Percentiles rank a stretch among this genome's conserved stretches.
These are phyloP conservation scores for Herpetotheres cachinnans DNA, from an alignment of 2,113 vertebrate genomes.

Conservation along the genomic window DNA sequence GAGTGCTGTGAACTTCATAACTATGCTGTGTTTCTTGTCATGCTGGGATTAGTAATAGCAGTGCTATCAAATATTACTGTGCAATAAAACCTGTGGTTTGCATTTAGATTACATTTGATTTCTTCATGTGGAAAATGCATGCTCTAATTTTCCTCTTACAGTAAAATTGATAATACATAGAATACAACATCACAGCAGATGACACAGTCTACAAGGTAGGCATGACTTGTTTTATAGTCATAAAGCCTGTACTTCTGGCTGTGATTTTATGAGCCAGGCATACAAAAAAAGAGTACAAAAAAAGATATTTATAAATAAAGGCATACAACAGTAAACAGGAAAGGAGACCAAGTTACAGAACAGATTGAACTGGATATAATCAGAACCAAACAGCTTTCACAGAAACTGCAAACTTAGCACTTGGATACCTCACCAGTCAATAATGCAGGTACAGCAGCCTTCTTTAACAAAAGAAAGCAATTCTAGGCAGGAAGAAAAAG, in stretches of 20 bases:
- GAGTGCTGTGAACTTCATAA: constrained; percentile 32
- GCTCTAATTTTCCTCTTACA: constrained; percentile 68
- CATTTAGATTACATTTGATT: constrained; percentile 72
- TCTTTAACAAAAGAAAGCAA: constrained; percentile 57
- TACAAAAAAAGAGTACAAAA: constrained; percentile 14
- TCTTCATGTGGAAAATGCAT: constrained; percentile 64
- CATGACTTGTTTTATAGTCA: constrained; percentile 54
- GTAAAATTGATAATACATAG: constrained; percentile 68
- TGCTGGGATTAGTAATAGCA: constrained; percentile 66
- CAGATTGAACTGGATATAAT: constrained; percentile 45
- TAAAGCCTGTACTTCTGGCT: constrained; percentile 26
- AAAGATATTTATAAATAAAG: constrained; percentile 34
- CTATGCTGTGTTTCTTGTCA: constrained; percentile 54
- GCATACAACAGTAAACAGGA: constrained; percentile 28
- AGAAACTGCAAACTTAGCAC: constrained; percentile 48
- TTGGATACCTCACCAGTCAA: constrained; percentile 30
- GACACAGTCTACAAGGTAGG: constrained; percentile 47
- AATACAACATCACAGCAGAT: constrained; percentile 52
- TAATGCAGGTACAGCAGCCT: background rate
- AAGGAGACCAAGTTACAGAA: constrained; percentile 4
- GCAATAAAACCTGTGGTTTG: constrained; percentile 62
- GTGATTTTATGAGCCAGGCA: constrained; percentile 45
- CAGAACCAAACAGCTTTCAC: constrained; percentile 43
- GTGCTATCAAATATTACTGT: constrained; percentile 45
- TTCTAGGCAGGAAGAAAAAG: constrained; percentile 24